Evolutionary conservation across 2,888 invertebrate genomes (phyloP).

Genomic region (Neocrepidodera transversa): DNA sequence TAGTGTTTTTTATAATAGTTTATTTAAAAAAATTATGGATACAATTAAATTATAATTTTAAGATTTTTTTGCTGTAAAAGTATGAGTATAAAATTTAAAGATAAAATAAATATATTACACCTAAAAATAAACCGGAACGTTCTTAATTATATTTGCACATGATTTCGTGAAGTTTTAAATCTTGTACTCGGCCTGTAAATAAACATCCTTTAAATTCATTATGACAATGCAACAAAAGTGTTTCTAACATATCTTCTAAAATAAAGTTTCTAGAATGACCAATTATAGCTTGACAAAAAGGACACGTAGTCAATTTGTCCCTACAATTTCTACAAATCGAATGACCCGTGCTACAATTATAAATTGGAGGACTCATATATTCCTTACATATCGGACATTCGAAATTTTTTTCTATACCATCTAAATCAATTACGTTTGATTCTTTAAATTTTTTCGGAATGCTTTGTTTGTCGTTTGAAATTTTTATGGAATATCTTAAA

Average conservation of each 20-base stretch:
- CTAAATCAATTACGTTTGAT: neutral
- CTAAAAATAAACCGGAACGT: too few species aligned
- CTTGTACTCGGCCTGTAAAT: conserved; percentile 36
- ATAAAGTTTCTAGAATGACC: conserved; percentile 49
- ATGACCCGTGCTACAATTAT: conserved; percentile 51
- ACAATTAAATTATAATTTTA: too few species aligned
- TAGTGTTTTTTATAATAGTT: too few species aligned
- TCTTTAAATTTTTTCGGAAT: neutral
- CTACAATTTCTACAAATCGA: conserved; percentile 50
- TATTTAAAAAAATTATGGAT: too few species aligned
- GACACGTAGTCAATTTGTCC: conserved; percentile 43
- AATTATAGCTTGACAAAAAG: conserved; percentile 46
- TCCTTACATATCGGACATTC: conserved; percentile 55
- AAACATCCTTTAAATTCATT: conserved; percentile 45
- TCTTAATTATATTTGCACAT: conserved; percentile 29
- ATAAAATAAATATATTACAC: too few species aligned
- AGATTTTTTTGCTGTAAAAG: too few species aligned
- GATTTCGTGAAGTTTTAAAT: conserved; percentile 38
- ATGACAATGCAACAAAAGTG: conserved; percentile 48
- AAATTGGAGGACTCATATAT: conserved; percentile 52
- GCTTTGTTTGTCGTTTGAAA: conserved; percentile 4
- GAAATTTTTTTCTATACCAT: conserved; percentile 33
- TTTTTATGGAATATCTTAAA: conserved; percentile 30
- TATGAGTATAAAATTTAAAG: too few species aligned
- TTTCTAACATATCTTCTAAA: conserved; percentile 48